A percentile compares a stretch with the other conserved stretches of the same genome.
Conservation (phyloP, 2,113 vertebrate genomes). For the Hassar affinis region DNA sequence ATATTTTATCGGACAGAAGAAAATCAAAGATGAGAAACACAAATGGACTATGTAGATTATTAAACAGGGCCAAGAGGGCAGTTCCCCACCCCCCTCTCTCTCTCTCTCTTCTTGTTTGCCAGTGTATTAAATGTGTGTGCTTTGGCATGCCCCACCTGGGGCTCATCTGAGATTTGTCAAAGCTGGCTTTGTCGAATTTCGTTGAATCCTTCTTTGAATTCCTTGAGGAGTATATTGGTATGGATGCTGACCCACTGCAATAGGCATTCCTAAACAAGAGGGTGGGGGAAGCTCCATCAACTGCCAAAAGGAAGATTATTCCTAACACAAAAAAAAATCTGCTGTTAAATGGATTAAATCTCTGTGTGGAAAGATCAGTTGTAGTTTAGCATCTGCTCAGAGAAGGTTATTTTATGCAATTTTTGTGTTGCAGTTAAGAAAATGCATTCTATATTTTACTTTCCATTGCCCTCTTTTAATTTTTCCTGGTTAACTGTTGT, state of each 20-base stretch:
- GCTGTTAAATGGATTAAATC: background rate
- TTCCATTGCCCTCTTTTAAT: background rate
- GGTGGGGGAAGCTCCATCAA: background rate
- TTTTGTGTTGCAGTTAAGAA: background rate
- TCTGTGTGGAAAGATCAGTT: conserved; percentile 19
- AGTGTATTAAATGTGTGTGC: conserved; percentile 5
- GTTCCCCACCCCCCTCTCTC: background rate
- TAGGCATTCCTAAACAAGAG: background rate
- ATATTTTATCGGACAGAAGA: background rate
- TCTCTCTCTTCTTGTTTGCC: background rate
- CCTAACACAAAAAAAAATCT: background rate
- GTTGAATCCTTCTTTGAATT: conserved; percentile 20
- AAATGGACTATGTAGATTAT: conserved; percentile 7
- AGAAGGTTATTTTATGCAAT: conserved; percentile 12
- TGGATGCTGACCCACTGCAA: conserved; percentile 24
- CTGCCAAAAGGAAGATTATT: conserved; percentile 12
- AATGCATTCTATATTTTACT: background rate
- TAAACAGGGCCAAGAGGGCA: background rate
- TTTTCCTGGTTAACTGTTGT: background rate
- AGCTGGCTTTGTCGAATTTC: conserved; percentile 37
- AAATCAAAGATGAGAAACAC: background rate
- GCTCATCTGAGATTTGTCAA: conserved; percentile 44
- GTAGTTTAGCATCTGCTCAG: conserved; percentile 13
- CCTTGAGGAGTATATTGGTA: conserved; percentile 23
- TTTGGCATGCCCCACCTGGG: conserved; percentile 25